Conservation (phyloP, 1,140 invertebrate species). For the Zaprionus vittiger region DNA sequence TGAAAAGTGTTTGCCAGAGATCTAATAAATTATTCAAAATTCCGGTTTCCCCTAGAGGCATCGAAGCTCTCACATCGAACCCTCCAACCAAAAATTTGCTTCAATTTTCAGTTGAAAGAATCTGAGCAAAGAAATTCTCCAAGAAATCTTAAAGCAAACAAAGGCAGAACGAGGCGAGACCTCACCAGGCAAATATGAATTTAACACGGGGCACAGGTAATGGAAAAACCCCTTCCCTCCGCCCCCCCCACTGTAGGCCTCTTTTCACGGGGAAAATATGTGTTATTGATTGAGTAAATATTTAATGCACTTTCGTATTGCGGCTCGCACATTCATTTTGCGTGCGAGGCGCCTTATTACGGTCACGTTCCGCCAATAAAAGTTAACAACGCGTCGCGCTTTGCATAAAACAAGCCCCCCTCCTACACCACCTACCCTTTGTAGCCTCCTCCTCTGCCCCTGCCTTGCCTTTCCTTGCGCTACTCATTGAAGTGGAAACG, state of each 20-base stretch:
- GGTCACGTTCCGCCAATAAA: conserved; percentile 56
- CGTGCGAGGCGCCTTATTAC: conserved; percentile 48
- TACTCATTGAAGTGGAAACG: conserved; percentile 16
- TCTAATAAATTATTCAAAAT: conserved; percentile 53
- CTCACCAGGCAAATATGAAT: conserved; percentile 2
- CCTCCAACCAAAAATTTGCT: neutral
- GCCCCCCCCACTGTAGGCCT: neutral
- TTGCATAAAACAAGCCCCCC: conserved; percentile 28
- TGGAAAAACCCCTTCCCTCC: conserved; percentile 17
- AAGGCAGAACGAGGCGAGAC: neutral
- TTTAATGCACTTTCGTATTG: conserved; percentile 54
- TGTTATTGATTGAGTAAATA: conserved; percentile 59
- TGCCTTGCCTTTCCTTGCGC: too few species aligned
- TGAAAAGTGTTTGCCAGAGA: conserved; percentile 34
- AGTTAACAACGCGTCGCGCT: conserved; percentile 45
- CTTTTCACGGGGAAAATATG: conserved; percentile 17
- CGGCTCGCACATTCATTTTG: conserved; percentile 37
- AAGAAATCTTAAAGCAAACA: conserved; percentile 29
- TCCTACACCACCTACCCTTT: neutral
- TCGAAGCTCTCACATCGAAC: neutral
- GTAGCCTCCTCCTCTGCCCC: neutral
- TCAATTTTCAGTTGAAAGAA: conserved; percentile 28
- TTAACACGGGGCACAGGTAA: conserved; percentile 20
- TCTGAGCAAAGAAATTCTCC: neutral
- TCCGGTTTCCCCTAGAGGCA: conserved; percentile 19